Conservation (phyloP, 2,797 vertebrate species). For the Yasuhikotakia modesta region DNA sequence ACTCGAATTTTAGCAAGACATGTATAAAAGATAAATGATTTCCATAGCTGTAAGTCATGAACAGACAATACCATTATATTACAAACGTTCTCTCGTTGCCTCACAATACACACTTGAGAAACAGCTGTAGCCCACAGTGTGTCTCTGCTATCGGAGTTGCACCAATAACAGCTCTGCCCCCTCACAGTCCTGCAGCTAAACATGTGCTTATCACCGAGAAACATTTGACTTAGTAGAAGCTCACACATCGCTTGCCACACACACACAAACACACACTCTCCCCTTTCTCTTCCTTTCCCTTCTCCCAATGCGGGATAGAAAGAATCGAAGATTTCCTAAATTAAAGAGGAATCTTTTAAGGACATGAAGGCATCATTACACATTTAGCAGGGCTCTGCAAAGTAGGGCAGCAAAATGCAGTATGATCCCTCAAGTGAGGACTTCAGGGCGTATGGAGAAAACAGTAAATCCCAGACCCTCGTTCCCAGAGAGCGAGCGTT, state of each 20-base stretch:
- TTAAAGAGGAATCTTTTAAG: conserved; percentile 55
- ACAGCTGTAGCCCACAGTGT: conserved; percentile 7
- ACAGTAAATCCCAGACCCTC: conserved; percentile 52
- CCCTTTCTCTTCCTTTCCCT: neutral
- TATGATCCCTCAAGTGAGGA: conserved; percentile 52
- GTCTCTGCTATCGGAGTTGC: conserved; percentile 37
- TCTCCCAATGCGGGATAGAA: conserved; percentile 38
- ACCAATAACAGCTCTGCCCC: conserved; percentile 38
- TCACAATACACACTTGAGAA: conserved; percentile 16
- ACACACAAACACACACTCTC: conserved; percentile 10
- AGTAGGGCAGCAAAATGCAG: conserved; percentile 65
- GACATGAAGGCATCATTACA: conserved; percentile 64
- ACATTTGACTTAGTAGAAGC: conserved; percentile 63
- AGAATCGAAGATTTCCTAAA: conserved; percentile 36
- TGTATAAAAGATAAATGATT: conserved; percentile 7
- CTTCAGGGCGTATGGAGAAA: conserved; percentile 57
- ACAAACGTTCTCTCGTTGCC: neutral
- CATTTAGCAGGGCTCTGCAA: conserved; percentile 66
- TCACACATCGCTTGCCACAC: conserved; percentile 45
- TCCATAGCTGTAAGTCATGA: neutral
- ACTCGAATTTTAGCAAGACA: neutral
- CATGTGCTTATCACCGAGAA: conserved; percentile 69
- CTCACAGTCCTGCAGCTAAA: conserved; percentile 60
- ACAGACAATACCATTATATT: neutral
- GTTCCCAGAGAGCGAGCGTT: conserved; percentile 36